phyloP scores from a whole-genome alignment of 1,140 invertebrate genomes.

The Dufourea novaeangliae region DNA sequence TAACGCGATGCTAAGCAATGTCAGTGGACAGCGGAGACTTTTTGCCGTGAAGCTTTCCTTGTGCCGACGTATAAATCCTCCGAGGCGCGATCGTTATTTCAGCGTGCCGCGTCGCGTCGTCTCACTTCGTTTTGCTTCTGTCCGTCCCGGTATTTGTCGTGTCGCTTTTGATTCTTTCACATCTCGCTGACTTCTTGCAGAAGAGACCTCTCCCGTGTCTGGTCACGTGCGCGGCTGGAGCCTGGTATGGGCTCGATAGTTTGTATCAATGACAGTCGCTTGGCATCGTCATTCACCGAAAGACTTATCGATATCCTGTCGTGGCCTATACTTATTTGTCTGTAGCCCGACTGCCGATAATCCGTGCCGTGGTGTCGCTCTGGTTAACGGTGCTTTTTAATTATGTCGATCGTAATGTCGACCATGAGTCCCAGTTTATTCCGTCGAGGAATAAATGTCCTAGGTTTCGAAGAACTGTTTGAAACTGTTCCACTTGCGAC shows the following conservation, averaged over 20 bases:
- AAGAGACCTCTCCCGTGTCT: slow-evolving; percentile 45
- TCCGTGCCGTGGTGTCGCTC: slow-evolving; percentile 14
- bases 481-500: neutral
- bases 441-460: no score
- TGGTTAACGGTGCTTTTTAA: slow-evolving; percentile 43
- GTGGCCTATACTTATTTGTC: slow-evolving; percentile 25
- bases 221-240: slow-evolving; percentile 31
- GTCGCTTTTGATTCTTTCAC: slow-evolving; percentile 61
- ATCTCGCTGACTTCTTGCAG: slow-evolving; percentile 51
- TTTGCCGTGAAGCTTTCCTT: slow-evolving; percentile 29
- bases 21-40: slow-evolving; percentile 35
- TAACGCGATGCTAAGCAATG: slow-evolving; percentile 41
- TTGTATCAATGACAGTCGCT: slow-evolving; percentile 56
- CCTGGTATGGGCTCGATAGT: slow-evolving; percentile 26
- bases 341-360: slow-evolving; percentile 30
- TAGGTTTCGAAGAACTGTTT: neutral
- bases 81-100: slow-evolving; percentile 60
- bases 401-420: slow-evolving; percentile 16
- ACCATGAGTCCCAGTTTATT: neutral
- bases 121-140: slow-evolving; percentile 57
- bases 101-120: slow-evolving; percentile 44
- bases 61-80: slow-evolving; percentile 51
- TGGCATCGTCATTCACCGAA: slow-evolving; percentile 17
- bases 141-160: slow-evolving; percentile 20
- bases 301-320: slow-evolving; percentile 33